Evolutionary conservation across 1,140 invertebrate species (phyloP).

Genomic region (Drosophila lacteicornis): DNA sequence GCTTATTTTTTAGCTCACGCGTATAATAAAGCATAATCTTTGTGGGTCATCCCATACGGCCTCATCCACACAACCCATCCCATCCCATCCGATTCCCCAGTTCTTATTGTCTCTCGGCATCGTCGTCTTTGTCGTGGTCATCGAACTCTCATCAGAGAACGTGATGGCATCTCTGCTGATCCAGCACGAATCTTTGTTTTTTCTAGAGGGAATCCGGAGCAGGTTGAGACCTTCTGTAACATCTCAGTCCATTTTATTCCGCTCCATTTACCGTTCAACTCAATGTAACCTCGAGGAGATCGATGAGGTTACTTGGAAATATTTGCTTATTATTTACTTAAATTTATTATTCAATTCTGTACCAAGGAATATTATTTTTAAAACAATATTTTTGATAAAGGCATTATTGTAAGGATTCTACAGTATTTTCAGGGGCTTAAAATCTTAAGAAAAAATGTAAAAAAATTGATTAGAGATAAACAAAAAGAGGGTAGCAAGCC

Average conservation of each 20-base stretch:
- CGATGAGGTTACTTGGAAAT: not conserved
- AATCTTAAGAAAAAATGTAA: too few species aligned
- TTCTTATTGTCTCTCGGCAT: conserved; percentile 24
- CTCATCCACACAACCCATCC: not conserved
- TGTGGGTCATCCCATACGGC: conserved; percentile 36
- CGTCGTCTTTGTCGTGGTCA: conserved; percentile 31
- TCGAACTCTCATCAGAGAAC: conserved; percentile 23
- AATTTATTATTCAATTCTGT: too few species aligned
- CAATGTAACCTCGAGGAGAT: not conserved
- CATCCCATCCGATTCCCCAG: conserved; percentile 6
- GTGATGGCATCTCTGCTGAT: conserved; percentile 41
- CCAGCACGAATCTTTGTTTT: conserved; percentile 20
- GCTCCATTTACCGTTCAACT: not conserved
- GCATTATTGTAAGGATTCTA: too few species aligned
- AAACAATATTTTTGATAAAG: too few species aligned
- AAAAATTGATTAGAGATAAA: too few species aligned
- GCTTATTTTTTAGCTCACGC: not conserved
- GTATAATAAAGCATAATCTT: conserved; percentile 36
- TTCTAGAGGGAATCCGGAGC: conserved; percentile 13
- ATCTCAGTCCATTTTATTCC: too few species aligned
- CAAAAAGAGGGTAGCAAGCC: too few species aligned
- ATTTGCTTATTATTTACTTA: not conserved
- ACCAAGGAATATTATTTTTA: too few species aligned
- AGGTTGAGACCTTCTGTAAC: not conserved
- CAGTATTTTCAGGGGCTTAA: too few species aligned